phyloP scores from a whole-genome alignment of 35 echinoderm and acorn worm species.

The Amphiura filiformis region DNA sequence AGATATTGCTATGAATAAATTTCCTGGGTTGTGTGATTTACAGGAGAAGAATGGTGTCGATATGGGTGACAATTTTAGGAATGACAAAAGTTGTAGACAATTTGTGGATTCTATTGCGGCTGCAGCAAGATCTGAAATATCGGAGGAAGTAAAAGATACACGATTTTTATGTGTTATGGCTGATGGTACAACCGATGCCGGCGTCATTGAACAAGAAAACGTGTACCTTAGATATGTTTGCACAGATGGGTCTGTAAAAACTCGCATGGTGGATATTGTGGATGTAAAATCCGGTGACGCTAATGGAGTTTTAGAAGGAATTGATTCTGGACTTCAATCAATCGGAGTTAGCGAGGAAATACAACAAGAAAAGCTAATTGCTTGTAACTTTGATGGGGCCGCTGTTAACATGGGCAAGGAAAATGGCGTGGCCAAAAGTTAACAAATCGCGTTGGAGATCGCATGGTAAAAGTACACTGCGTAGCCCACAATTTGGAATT shows the following conservation, averaged over 20 bases:
- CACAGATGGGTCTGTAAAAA: neutral
- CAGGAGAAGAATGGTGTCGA: too few relatives aligned
- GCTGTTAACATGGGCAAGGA: constrained; percentile 22
- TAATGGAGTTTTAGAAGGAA: neutral
- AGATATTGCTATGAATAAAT: too few relatives aligned
- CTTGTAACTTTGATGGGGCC: neutral
- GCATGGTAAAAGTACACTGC: neutral
- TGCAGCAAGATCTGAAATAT: too few relatives aligned
- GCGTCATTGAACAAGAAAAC: constrained; percentile 3
- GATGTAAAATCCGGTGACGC: too few relatives aligned
- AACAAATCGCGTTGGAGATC: neutral
- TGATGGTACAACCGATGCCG: too few relatives aligned
- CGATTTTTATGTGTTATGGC: too few relatives aligned
- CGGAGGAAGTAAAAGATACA: too few relatives aligned
- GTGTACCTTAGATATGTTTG: neutral
- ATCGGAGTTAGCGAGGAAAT: neutral
- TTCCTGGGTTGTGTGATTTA: too few relatives aligned
- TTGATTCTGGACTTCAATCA: neutral
- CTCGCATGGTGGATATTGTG: neutral
- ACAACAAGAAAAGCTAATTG: neutral
- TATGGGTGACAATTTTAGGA: too few relatives aligned
- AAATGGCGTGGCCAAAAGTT: neutral
- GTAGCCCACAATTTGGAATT: constrained; percentile 34
- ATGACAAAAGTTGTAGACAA: too few relatives aligned
- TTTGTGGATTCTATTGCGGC: too few relatives aligned